Base-by-base conservation (phyloP, 1,140 invertebrate genomes). In the Atta texana region DNA sequence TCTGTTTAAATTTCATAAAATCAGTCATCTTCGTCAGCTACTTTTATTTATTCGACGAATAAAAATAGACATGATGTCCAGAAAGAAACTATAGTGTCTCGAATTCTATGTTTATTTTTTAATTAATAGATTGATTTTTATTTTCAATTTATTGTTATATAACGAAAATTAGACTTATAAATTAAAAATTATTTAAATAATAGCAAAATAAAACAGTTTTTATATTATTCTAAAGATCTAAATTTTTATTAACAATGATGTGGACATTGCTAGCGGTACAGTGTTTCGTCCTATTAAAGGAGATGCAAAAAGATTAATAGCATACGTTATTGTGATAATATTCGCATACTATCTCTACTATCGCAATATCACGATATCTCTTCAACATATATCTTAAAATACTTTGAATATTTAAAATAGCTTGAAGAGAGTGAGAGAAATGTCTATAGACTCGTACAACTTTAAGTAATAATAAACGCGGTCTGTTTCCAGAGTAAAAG, bases 401-500 rank as follows among this genome's bases (percentile, higher is more conserved):
- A 24, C 34, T 21, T 61, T 61, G 31, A 75, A 75, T 21, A 21
- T 5, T 16, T 8, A 39, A 51, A 51, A 51, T 16, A 51, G 49
- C n/a, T 24, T 61, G 0, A 31, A 21, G 31, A 8, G 7, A 21
- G 71, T 18, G 3, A 49, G 18, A 71, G 3, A n/a, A 28, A 76
- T 3, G 14, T 63, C 18, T 68, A 31, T 21, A 18, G 31, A 53
- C 34, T 71, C 16, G 8, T 18, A 53, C 18, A 21, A n/a, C 12
- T 49, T 64, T 49, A 68, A 68, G n/a, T 21, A 55, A 28, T 61
- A 55, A 31, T 59, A 51, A 55, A 78, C 34, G 51, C n/a, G 64
- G 21, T 68, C 76, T 66, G 78, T 84, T n/a, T 86, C 55, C 18
- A 69, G 53, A 18, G 14, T 21, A 57, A 72, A 82, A 82, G 69